These are phyloP conservation scores for Bambusicola thoracicus DNA, from an alignment of 2,113 vertebrate species.

Conservation along the genomic window DNA sequence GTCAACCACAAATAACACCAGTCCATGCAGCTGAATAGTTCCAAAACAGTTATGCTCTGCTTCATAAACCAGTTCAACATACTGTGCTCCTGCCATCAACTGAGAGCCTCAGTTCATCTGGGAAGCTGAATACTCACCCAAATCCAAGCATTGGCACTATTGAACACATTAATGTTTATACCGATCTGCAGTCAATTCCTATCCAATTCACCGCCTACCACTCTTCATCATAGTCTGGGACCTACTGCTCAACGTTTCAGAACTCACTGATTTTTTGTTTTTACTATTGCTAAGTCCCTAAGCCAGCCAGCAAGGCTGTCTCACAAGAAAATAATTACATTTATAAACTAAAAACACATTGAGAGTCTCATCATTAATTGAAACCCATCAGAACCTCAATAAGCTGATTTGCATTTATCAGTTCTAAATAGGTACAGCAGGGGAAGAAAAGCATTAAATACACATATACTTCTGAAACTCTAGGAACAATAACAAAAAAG, in stretches of 20 bases:
- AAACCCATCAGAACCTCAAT: neutral
- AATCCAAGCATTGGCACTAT: neutral
- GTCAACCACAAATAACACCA: neutral
- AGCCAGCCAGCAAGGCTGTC: neutral
- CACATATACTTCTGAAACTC: constrained; percentile 28
- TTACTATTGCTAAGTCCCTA: neutral
- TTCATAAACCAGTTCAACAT: neutral
- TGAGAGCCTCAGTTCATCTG: neutral
- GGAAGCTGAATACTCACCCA: neutral
- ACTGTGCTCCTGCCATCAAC: fast-evolving
- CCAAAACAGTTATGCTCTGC: neutral
- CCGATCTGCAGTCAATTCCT: neutral
- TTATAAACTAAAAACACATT: constrained; percentile 3
- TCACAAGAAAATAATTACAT: neutral
- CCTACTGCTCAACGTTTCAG: neutral
- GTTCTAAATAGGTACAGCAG: neutral
- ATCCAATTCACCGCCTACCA: neutral
- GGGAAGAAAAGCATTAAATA: neutral
- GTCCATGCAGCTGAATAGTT: neutral
- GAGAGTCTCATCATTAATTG: neutral
- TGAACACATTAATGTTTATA: neutral
- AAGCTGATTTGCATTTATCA: neutral
- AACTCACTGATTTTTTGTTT: neutral
- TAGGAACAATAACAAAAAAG: constrained; percentile 17
- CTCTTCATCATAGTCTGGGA: neutral